Percentiles rank a stretch among this genome's conserved stretches.
Conservation (phyloP, 2,888 invertebrate species). For the Drosophila conformis region DNA sequence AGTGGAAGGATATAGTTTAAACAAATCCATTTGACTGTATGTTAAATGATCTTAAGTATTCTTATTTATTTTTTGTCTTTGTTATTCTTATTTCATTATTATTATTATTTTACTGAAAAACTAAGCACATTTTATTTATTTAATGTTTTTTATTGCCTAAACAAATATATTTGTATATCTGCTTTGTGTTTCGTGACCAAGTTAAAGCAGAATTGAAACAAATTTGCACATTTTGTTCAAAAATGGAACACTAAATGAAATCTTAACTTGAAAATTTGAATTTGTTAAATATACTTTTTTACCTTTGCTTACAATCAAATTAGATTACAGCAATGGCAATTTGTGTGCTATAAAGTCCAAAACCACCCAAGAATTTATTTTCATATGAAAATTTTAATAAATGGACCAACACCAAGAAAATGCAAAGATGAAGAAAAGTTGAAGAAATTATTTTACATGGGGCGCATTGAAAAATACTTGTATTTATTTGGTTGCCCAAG, state of each 20-base stretch:
- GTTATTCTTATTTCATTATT: neutral
- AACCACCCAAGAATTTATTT: conserved; percentile 38
- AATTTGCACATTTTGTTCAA: neutral
- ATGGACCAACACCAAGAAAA: conserved; percentile 31
- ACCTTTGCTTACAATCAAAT: conserved; percentile 30
- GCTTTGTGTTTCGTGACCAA: neutral
- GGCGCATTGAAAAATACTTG: conserved; percentile 65
- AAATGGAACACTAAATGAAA: neutral
- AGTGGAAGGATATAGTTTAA: neutral
- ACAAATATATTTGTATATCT: neutral
- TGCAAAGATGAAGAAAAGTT: conserved; percentile 17
- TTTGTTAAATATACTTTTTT: conserved; percentile 40
- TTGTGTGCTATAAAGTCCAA: conserved; percentile 15
- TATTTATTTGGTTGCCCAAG: conserved; percentile 64
- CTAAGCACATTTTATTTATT: neutral
- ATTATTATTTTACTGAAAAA: neutral
- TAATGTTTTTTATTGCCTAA: neutral
- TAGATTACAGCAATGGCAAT: conserved; percentile 36
- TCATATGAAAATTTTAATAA: conserved; percentile 53
- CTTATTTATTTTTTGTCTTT: neutral
- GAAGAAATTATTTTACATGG: conserved; percentile 21
- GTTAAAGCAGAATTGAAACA: neutral
- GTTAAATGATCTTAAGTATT: neutral
- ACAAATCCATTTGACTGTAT: neutral
- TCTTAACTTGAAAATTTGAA: conserved; percentile 4